Evolutionary conservation across 2,888 invertebrate species (phyloP), one percentile per base, ranked within the genome.

Genomic region (Caenorhabditis macrosperma): DNA sequence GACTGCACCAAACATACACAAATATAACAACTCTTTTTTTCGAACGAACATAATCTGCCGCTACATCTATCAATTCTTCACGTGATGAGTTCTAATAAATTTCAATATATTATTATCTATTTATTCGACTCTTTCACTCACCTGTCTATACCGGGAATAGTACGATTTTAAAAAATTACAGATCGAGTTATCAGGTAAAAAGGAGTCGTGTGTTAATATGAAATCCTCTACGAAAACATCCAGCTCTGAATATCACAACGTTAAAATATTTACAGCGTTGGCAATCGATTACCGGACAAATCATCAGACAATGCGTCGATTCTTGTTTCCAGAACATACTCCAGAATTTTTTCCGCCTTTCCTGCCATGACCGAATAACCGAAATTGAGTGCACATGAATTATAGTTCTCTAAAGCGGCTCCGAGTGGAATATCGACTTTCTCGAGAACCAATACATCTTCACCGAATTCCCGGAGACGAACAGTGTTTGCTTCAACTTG

Each of bases 401-500:
- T 69, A 1, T 68, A 38, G 22, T 74, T 68, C 20, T 83, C 82
- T 1, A 86, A 69, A n/a, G 85, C 86, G 1, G 81, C 86, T 6
- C 86, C 86, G 44, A 82, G 69, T 17, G 85, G 84, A 61, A 81
- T 75, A 15, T 78, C 78, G 7, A 85, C 92, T 85, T 92, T 94
- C 91, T 95, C 95, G 86, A 95, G 92, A 46, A 95, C 94, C 85
- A 95, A 92, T 46, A 95, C 95, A 92, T 95, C 95, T 89, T 94
- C 94, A 48, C 94, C 95, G 89, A 95, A 95, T 90, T 95, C 95
- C 91, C 95, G 95, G 86, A 95, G 92, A 59, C 95, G 92, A 55
- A 95, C 94, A 41, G 95, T 95, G 91, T 95, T 95, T n/a, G 95
- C 95, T 91, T 95, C 95, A 41, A 95, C 95, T 92, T 95, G 95